These are phyloP conservation scores for Slavum lentiscoides DNA, from an alignment of 2,888 invertebrate genomes.

Conservation along the genomic window DNA sequence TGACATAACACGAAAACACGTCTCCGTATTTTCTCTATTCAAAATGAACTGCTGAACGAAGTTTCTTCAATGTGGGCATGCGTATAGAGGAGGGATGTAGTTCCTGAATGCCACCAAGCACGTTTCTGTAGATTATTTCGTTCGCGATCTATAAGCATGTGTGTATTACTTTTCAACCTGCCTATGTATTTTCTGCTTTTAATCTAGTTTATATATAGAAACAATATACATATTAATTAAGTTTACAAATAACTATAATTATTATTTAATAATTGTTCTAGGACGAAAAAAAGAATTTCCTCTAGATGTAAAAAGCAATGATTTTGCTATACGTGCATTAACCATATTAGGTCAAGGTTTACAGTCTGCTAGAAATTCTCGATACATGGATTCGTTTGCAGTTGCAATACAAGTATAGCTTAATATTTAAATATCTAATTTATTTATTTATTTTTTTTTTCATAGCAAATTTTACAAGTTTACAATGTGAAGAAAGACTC, in stretches of 20 bases:
- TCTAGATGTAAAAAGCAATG: constrained; percentile 55
- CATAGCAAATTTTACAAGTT: constrained; percentile 49
- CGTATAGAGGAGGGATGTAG: too few species aligned
- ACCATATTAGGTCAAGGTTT: constrained; percentile 73
- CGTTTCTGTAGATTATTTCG: too few species aligned
- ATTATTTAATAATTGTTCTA: constrained; percentile 39
- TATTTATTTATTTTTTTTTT: constrained; percentile 7
- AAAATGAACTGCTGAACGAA: too few species aligned
- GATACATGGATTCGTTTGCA: constrained; percentile 77
- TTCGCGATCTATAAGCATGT: too few species aligned
- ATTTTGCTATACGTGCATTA: constrained; percentile 72
- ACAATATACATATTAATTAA: too few species aligned
- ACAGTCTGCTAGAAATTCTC: constrained; percentile 76
- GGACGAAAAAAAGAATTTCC: constrained; percentile 55
- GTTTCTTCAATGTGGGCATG: too few species aligned
- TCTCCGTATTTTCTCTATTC: too few species aligned
- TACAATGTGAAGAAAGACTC: constrained; percentile 49
- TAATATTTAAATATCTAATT: background rate
- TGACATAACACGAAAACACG: too few species aligned
- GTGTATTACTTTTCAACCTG: too few species aligned
- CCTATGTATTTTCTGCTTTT: too few species aligned
- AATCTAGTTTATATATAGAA: too few species aligned
- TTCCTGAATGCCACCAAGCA: too few species aligned
- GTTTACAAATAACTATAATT: background rate
- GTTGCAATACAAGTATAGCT: constrained; percentile 67